Evolutionary conservation across 92 coral and sea anemone species (phyloP), one percentile per base, ranked within the genome.

Genomic region (Phenganax stokvisi): DNA sequence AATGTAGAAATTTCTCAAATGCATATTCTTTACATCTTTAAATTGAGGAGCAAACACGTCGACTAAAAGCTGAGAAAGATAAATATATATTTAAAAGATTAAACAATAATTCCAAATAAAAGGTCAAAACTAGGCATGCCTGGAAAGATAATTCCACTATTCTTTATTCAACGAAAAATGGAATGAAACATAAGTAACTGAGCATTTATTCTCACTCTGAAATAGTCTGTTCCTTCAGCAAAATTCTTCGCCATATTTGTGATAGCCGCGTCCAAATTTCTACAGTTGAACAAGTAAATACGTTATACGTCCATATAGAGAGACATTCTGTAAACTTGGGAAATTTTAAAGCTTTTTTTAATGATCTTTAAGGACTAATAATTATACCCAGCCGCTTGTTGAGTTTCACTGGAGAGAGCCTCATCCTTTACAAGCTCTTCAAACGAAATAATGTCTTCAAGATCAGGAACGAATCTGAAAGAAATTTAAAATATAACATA

Each of bases 21-120:
- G 98, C 90, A 94, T 94, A 84, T 94, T 94, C 80, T 94, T 94
- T 51, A 88, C 93, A 59, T 87, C 98, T 64, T 97, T 90, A 85
- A 94, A 94, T 84, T 94, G 97, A 0, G 98, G 98, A 68, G 93
- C 98, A 66, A 94, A 94, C 12, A 94, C 98, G 70, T 94, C 98
- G 47, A 94, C 98, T 27, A 94, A 92, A 65, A 94, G 98, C 98
- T 94, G 51, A 74, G 65, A 8, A 13, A 10, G 12, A 72, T 29
- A 58, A 10, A 58, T n/a, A 29, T n/a, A 10, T 30, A 20, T 30
- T 29, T 0, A 71, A 71, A 71, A 71, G 25, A 3, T 13, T 20
- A 59, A 20, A 13, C 7, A 13, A 59, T 13, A 13, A 59, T 1
- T 59, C 7, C 47, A 37, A 5, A 2, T 37, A 1, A 5, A 20